Evolutionary conservation across 2,113 vertebrate species (phyloP).

Genomic region (Ophthalmolycus amberensis): DNA sequence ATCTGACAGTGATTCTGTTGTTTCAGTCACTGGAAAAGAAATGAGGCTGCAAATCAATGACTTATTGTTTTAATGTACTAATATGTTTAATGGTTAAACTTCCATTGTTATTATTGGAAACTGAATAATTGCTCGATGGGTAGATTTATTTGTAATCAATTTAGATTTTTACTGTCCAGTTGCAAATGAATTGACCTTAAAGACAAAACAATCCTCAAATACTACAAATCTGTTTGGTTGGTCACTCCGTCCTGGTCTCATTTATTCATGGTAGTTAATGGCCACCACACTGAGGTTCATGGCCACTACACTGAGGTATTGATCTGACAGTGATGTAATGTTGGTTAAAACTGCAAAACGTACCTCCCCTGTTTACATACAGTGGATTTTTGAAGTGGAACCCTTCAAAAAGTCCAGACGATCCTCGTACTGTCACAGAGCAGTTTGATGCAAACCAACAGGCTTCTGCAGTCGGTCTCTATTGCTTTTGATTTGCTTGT

Average conservation of each 20-base stretch:
- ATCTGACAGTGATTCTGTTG: background rate
- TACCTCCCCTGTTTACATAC: background rate
- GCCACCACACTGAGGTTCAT: background rate
- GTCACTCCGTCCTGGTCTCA: slow-evolving; percentile 52
- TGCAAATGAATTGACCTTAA: background rate
- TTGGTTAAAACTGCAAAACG: slow-evolving; percentile 24
- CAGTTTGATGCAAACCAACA: slow-evolving; percentile 60
- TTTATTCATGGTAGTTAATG: slow-evolving; percentile 50
- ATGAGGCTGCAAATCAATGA: background rate
- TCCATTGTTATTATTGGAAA: background rate
- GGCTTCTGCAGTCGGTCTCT: slow-evolving; percentile 64
- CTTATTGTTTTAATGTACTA: background rate
- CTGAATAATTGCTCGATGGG: background rate
- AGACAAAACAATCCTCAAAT: background rate
- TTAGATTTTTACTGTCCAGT: background rate
- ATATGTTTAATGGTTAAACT: background rate
- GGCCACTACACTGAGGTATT: background rate
- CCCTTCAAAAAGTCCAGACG: slow-evolving; percentile 58
- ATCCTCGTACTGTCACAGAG: slow-evolving; percentile 52
- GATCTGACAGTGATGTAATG: slow-evolving; percentile 6
- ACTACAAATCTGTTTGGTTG: background rate
- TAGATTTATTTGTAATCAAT: background rate
- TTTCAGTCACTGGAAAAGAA: background rate
- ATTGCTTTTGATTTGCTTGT: slow-evolving; percentile 75
- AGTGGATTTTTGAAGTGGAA: slow-evolving; percentile 42